Base-by-base conservation (phyloP, 2,113 vertebrate genomes). In the Callorhinus ursinus region DNA sequence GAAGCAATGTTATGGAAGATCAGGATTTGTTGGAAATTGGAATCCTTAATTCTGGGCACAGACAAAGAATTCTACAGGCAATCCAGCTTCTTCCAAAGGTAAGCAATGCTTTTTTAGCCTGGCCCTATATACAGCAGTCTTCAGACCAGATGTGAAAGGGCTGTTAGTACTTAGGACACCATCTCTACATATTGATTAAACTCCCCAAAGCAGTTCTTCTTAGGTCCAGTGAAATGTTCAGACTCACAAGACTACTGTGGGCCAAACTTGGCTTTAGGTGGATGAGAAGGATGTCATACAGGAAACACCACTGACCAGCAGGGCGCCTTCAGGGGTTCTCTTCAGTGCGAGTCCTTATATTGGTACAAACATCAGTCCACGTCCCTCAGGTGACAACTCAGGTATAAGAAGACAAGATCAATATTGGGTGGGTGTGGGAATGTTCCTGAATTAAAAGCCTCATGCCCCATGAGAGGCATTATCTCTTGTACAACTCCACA, bases 1-100 rank as follows among this genome's bases (percentile, higher is more conserved):
- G 99, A 98, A 99, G 99, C 97, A 99, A 99, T 77, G 99, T 99
- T 96, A 99, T 99, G 99, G 99, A 99, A 96, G 99, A 99, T 98
- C 99, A 99, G 98, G 99, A 99, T 98, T 99, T 99, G 98, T 98
- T 99, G 98, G 99, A 99, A 99, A 99, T 99, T 88, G 99, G 99
- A 96, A 99, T 99, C 97, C 99, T 99, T 97, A 99, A 99, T 98
- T 99, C 99, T 79, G 99, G 99, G 89, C 99, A 99, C 98, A 99
- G 99, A 98, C 99, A 99, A 96, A 99, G 99, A 98, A 99, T 99
- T 98, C 99, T 99, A n/a, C 99, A 99, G 99, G 99, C 99, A 97
- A 99, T 99, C 95, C 99, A 99, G 95, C 99, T 99, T 96, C 99
- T 99, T 98, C 99, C 99, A 98, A 99, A 99, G 99, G 99, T 99